phyloP scores from a whole-genome alignment of 2,113 vertebrate species.

The Muscicapa adusta region DNA sequence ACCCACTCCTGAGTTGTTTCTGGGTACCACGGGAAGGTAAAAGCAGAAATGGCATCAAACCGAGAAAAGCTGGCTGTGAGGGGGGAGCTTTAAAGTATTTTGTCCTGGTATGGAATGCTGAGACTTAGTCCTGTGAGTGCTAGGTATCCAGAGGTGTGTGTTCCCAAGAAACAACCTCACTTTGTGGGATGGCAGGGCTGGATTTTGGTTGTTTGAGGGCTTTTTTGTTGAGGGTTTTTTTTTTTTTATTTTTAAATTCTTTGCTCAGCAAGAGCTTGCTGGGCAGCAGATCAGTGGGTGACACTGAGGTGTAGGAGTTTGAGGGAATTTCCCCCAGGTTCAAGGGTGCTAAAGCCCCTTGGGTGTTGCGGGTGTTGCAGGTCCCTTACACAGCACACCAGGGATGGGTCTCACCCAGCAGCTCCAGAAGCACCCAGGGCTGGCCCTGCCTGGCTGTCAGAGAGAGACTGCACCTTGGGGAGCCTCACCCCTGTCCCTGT shows the following conservation, averaged over 20 bases:
- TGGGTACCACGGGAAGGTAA: neutral
- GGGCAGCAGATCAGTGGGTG: neutral
- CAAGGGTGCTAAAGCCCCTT: neutral
- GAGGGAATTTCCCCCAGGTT: neutral
- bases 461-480: neutral
- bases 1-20: neutral
- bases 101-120: neutral
- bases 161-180: neutral
- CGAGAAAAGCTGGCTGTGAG: accelerated
- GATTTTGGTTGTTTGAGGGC: neutral
- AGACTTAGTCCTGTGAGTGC: neutral
- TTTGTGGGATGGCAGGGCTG: neutral
- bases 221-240: neutral
- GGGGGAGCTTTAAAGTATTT: neutral
- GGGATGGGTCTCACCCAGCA: neutral
- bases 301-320: neutral
- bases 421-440: neutral
- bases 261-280: neutral
- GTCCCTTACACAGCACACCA: neutral
- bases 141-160: neutral
- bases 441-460: neutral
- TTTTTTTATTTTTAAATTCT: neutral
- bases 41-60: neutral
- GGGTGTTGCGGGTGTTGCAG: accelerated
- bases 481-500: neutral